Conservation (phyloP, 2,888 invertebrate species). For the Dynastes grantii region DNA sequence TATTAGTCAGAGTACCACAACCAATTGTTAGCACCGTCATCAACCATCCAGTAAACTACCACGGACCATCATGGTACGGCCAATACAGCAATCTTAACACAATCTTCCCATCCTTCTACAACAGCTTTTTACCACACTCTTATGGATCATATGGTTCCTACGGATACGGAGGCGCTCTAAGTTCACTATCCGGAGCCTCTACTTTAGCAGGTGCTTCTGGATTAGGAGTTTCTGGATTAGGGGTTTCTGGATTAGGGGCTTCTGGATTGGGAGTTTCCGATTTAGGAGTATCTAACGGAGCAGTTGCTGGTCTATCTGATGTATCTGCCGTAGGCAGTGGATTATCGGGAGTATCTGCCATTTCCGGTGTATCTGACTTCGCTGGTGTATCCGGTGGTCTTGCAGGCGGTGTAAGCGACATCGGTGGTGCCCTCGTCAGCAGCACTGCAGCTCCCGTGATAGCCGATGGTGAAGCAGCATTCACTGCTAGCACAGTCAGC, state of each 20-base stretch:
- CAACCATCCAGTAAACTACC: slow-evolving; percentile 6
- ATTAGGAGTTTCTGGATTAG: too few species aligned
- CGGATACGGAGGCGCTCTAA: background rate
- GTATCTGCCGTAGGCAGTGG: slow-evolving; percentile 29
- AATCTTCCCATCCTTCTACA: slow-evolving; percentile 23
- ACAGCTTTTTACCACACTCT: background rate
- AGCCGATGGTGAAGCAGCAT: slow-evolving; percentile 17
- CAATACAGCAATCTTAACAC: slow-evolving; percentile 15
- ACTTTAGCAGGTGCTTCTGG: background rate
- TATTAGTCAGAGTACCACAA: slow-evolving; percentile 61
- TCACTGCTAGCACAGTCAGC: slow-evolving; percentile 34
- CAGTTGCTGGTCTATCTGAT: slow-evolving; percentile 12
- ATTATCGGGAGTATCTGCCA: slow-evolving; percentile 19
- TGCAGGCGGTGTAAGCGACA: slow-evolving; percentile 20
- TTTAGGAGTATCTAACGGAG: background rate
- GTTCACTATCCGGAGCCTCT: background rate
- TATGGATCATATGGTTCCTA: slow-evolving; percentile 20
- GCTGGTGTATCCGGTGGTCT: slow-evolving; percentile 22
- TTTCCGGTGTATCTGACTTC: slow-evolving; percentile 23
- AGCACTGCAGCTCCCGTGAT: slow-evolving; percentile 18
- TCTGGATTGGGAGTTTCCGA: too few species aligned
- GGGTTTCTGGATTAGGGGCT: too few species aligned
- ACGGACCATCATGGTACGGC: slow-evolving; percentile 15
- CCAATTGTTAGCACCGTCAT: slow-evolving; percentile 21
- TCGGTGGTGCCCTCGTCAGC: background rate